phyloP scores from a whole-genome alignment of 2,797 vertebrate genomes.

The Rachycentron canadum region DNA sequence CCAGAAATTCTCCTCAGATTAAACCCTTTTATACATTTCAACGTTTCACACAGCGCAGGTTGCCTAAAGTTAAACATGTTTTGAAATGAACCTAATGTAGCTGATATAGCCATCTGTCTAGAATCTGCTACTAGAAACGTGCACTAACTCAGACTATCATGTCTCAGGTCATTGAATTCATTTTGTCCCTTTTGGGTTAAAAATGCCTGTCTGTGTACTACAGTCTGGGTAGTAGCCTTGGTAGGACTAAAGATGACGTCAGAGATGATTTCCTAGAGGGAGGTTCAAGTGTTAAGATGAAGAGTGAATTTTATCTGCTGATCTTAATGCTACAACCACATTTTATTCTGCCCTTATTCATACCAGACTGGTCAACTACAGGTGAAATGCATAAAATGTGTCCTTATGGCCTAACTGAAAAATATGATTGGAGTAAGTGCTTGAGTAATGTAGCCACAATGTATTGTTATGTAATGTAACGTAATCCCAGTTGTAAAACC shows the following conservation, averaged over 20 bases:
- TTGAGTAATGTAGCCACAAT: neutral
- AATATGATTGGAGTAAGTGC: neutral
- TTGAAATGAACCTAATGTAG: conserved; percentile 55
- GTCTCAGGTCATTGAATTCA: conserved; percentile 54
- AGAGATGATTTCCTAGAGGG: conserved; percentile 29
- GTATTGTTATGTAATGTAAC: neutral
- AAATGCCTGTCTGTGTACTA: conserved; percentile 39
- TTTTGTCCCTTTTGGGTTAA: conserved; percentile 30
- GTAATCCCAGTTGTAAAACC: conserved; percentile 31
- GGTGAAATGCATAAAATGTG: neutral
- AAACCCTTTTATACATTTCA: conserved; percentile 28
- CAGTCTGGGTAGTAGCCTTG: neutral
- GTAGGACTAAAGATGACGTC: neutral
- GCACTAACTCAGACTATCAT: conserved; percentile 27
- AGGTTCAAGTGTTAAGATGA: neutral
- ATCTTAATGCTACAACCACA: neutral
- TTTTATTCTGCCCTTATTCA: conserved; percentile 13
- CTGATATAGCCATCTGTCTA: conserved; percentile 56
- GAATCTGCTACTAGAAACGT: conserved; percentile 43
- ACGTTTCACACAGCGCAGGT: conserved; percentile 28
- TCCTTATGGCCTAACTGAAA: too few relatives aligned
- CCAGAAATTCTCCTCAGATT: conserved; percentile 29
- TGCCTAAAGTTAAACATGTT: conserved; percentile 42
- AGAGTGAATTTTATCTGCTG: neutral
- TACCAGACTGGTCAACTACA: neutral